Evolutionary conservation across 2,113 vertebrate genomes (phyloP), one percentile per base, ranked within the genome.

Genomic region (Empidonax alnorum): DNA sequence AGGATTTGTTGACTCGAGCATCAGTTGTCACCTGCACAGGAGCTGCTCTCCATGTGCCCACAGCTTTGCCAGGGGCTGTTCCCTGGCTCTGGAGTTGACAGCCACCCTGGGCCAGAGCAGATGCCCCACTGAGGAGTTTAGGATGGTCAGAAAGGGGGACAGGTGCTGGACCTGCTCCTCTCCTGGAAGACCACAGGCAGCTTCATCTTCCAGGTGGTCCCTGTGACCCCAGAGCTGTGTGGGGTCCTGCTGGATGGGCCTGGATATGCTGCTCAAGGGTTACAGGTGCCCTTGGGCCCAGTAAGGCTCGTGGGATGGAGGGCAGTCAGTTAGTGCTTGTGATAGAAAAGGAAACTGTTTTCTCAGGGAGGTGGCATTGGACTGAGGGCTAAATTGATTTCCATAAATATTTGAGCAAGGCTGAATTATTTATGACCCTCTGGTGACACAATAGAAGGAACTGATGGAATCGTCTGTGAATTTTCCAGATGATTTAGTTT

Each of bases 341-440:
- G 83, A 63, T 91, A 89, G 1, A 8, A 53, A 91, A 83, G 56
- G 71, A 90, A 95, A 92, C 56, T 94, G 81, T 96, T 96, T 95
- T 96, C 96, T 96, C 73, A 90, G 84, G 87, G 88, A 97, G 91
- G 84, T 96, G 96, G 94, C 13, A 65, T 92, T 88, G 93, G 94
- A 84, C 93, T 76, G 59, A 95, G 76, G 81, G 86, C 88, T 89
- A 97, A 97, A 97, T 95, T 96, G 97, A 96, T 98, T 96, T 95
- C 96, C 95, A 97, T 97, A 97, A 97, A 97, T 97, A 97, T 97
- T 97, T 97, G 97, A 98, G 90, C 71, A 94, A 93, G 89, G 86
- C 90, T 98, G 97, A 97, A 98, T 98, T 97, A 98, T 98, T 97
- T 96, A 98, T 97, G 91, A 92, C 73, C 84, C 93, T 97, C 89